Conservation (phyloP, 2,113 vertebrate genomes). For the Polyodon spathula region DNA sequence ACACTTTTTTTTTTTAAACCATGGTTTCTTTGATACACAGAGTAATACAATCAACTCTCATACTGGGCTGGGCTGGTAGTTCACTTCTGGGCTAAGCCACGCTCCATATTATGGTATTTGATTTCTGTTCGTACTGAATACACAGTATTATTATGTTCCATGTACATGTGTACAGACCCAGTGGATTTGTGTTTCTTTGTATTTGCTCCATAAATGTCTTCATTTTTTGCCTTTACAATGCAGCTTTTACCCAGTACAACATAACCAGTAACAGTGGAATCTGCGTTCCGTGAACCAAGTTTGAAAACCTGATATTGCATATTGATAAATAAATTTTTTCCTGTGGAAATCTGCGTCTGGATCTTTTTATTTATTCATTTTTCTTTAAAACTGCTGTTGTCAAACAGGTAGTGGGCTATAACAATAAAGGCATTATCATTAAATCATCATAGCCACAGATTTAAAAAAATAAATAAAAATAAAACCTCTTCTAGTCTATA, state of each 20-base stretch:
- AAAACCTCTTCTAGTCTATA: too few species aligned
- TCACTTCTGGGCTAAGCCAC: slow-evolving; percentile 23
- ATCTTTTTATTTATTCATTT: slow-evolving; percentile 11
- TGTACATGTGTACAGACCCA: slow-evolving; percentile 47
- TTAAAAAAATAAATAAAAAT: too few species aligned
- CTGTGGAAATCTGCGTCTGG: slow-evolving; percentile 65
- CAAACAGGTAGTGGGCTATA: slow-evolving; percentile 18
- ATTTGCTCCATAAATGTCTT: slow-evolving; percentile 60
- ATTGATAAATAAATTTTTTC: slow-evolving; percentile 90
- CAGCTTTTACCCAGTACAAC: slow-evolving; percentile 56
- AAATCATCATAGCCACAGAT: too few species aligned
- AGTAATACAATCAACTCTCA: too few species aligned
- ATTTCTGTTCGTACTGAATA: slow-evolving; percentile 44
- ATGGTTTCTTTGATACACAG: too few species aligned
- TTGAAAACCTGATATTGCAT: slow-evolving; percentile 76
- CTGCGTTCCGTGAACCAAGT: slow-evolving; percentile 64
- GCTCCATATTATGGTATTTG: slow-evolving; percentile 31
- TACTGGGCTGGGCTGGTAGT: slow-evolving; percentile 12
- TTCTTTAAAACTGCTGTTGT: neutral
- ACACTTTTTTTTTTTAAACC: too few species aligned
- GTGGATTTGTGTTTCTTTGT: slow-evolving; percentile 41
- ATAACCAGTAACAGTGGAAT: slow-evolving; percentile 68
- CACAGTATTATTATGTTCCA: slow-evolving; percentile 52
- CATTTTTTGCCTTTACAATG: slow-evolving; percentile 48
- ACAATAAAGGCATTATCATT: slow-evolving; percentile 15